Base-by-base conservation (phyloP, 2,113 vertebrate genomes). In the Tretioscincus oriximinensis region DNA sequence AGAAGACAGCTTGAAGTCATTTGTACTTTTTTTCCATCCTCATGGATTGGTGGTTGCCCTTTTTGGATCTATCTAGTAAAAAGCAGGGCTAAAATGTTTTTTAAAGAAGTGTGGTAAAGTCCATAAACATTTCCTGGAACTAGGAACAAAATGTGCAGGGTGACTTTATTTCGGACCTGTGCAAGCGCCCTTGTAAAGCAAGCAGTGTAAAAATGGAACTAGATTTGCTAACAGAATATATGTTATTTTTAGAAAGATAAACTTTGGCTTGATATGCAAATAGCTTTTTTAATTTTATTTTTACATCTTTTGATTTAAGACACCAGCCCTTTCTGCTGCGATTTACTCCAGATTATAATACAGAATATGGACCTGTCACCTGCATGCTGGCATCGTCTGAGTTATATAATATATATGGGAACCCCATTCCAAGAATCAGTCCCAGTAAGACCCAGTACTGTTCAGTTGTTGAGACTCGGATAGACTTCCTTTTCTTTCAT, bases 151-250 rank as follows among this genome's bases (percentile, higher is more conserved):
- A 65, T n/a, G 68, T 64, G 35, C 54, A 49, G 18, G 47, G 63
- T 49, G 31, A 21, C 18, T 80, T 72, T 72, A 80, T 29, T 80
- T 61, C 78, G 28, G 12, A 54, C 68, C 58, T 69, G 64, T 49
- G 24, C 18, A 31, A 72, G 58, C n/a, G 64, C 69, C 64, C 49
- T 41, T 31, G 60, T 70, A 68, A 64, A 72, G 72, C 26, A 9
- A 71, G 71, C 20, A 9, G 26, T 64, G 24, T 49, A 49, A 64
- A 61, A 80, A 72, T 80, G 58, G 68, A 64, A n/a, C 29, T 80
- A 49, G 69, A 12, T 72, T 80, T 63, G 14, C 35, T 72, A 64
- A 72, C 64, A 24, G 49, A 72, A 63, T 79, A 45, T 16, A 1
- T 64, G n/a, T 60, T 61, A 41, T 35, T 41, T 61, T 18, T 63